Base-by-base conservation (phyloP, 1,140 invertebrate genomes). In the Holcopasites calliopsidis region DNA sequence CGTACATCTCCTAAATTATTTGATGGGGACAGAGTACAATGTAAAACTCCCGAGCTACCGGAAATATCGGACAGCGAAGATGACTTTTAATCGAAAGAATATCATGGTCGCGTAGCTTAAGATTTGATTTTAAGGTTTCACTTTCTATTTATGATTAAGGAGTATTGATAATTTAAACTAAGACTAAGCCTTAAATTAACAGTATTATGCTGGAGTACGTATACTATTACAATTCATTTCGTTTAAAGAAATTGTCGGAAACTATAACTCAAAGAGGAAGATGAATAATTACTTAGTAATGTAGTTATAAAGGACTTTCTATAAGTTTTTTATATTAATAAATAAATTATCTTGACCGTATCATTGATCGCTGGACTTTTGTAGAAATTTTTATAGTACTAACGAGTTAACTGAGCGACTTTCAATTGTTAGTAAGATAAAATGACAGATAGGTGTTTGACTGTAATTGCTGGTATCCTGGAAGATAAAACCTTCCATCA, bases 401-500 rank as follows among this genome's bases (percentile, higher is more conserved):
- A 16, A 26, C 8, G 49, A 58, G 11, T 33, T 35, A 28, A 38
- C 23, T 42, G 33, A 40, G 40, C 8, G 55, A 7, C 23, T 13
- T 26, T 69, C 62, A 76, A 44, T 55, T 60, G 52, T 75, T 47
- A 28, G 18, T 62, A n/a, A 2, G 21, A 26, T 10, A 76, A 76
- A 79, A 68, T 79, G 77, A 62, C 71, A 42, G 47, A 35, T 16
- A 58, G 23, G 71, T 62, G 65, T 52, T 55, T 73, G 38, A 70
- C 57, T 65, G 31, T 78, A 26, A 75, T 83, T 66, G 82, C 82
- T 23, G 82, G 82, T 11, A 33, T 75, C 21, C 23, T 66, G 38
- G 50, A 76, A 21, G 76, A 81, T 62, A 8, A 11, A 28, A 28
- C 10, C 57, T 85, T 84, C 49, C 65, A 61, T 65, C 69, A 84